Conservation (phyloP, 1,140 invertebrate genomes). For the Dinothrombium tinctorium region DNA sequence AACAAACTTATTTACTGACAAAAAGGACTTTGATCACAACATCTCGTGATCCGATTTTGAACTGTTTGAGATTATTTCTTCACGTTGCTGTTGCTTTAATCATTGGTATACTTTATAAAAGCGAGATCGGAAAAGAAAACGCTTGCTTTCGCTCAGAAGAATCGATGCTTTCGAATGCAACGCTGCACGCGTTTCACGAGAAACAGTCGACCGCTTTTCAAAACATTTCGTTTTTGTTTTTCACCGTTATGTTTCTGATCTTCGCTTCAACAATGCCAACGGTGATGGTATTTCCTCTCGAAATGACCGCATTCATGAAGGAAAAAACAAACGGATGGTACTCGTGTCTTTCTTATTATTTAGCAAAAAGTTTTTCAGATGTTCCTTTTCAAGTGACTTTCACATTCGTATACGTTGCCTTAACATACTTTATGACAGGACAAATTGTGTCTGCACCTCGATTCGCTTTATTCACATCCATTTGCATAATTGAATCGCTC, state of each 20-base stretch:
- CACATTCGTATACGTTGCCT: not conserved
- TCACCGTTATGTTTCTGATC: slow-evolving; percentile 7
- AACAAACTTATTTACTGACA: not conserved
- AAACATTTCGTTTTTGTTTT: slow-evolving; percentile 4
- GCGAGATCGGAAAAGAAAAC: not conserved
- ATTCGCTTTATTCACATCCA: not conserved
- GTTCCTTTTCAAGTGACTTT: slow-evolving; percentile 15
- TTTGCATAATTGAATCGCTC: not conserved
- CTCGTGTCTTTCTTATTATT: slow-evolving; percentile 15
- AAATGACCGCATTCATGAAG: slow-evolving; percentile 16
- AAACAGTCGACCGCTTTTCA: not conserved
- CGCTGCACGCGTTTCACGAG: not conserved
- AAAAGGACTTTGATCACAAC: not conserved
- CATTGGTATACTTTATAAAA: not conserved
- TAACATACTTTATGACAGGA: not conserved
- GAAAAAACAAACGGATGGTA: slow-evolving; percentile 19
- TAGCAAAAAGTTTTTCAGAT: slow-evolving; percentile 20
- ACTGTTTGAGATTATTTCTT: not conserved
- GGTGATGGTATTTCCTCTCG: slow-evolving; percentile 11
- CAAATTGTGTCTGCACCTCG: not conserved
- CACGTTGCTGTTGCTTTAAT: slow-evolving; percentile 2
- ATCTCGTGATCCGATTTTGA: slow-evolving; percentile 1
- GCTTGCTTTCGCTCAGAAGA: not conserved
- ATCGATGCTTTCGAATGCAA: not conserved
- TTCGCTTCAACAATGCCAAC: slow-evolving; percentile 3